Evolutionary conservation across 2,113 vertebrate genomes (phyloP), one percentile per base, ranked within the genome.

Genomic region (Salvelinus alpinus): DNA sequence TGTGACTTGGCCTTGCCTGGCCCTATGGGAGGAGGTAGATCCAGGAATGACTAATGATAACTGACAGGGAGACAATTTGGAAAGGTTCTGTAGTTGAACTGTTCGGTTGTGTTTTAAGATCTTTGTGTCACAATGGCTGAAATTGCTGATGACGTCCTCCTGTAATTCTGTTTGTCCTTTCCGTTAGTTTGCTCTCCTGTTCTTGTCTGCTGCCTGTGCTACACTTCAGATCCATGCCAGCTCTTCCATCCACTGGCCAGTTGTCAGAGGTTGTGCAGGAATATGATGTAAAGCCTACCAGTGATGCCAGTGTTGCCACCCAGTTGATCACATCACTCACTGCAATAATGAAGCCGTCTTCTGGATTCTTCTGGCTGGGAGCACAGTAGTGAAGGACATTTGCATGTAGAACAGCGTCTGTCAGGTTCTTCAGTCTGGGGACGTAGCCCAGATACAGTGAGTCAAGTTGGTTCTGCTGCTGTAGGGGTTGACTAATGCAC

Each of bases 231-330:
- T 70, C 27, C 5, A 27, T 88, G 83, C 84, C 89, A 87, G 77
- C 80, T 86, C 84, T 90, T 80, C 84, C 64, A 82, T 82, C 54
- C 78, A 80, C 78, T 83, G 81, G 76, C 81, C 76, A 78, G 80
- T 76, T 74, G 78, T 87, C 84, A 78, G 73, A 5, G 51, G 51
- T 18, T 54, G 16, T 66, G 29, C 82, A 80, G 80, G 80, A 82
- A 84, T 86, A 89, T 86, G 85, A 91, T 88, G 90, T 91, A 88
- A n/a, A 91, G 77, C 64, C 73, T 76, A 44, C 38, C 38, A 44
- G 9, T 44, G 38, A 11, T 11, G 70, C 83, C 29, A 75, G 84
- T 88, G 82, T 73, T 81, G 84, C 72, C 80, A 85, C 82, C 71
- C 81, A 81, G 31, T 84, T 71, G 81, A 84, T 82, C 86, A 83